A percentile compares a stretch with the other conserved stretches of the same genome.
Conservation (phyloP, 1,140 invertebrate species). For the Brachionus manjavacas region DNA sequence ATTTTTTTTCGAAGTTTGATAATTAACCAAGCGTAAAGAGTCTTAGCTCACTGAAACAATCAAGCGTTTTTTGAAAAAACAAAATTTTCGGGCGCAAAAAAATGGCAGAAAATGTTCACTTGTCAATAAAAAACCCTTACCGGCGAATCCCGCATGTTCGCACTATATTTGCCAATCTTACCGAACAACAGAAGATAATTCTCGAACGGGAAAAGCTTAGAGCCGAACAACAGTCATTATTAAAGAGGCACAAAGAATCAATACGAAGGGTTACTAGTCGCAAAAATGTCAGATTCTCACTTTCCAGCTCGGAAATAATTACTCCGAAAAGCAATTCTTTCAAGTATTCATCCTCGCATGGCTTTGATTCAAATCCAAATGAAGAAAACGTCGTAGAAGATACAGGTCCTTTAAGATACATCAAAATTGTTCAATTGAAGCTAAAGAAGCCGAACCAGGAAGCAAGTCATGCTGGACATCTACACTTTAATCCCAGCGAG, state of each 20-base stretch:
- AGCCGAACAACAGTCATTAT: neutral
- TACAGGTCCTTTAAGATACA: neutral
- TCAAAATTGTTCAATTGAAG: neutral
- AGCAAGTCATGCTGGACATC: neutral
- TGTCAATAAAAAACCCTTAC: neutral
- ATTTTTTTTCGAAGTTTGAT: neutral
- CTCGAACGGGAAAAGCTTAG: conserved; percentile 27
- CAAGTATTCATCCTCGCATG: neutral
- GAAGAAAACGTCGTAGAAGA: neutral
- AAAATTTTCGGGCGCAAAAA: neutral
- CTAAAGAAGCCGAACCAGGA: neutral
- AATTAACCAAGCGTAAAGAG: neutral
- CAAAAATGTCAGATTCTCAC: neutral
- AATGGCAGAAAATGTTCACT: neutral
- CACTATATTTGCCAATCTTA: neutral
- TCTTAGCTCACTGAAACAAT: neutral
- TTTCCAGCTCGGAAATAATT: neutral
- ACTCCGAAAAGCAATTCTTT: neutral
- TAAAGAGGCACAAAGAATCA: neutral
- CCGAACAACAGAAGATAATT: neutral
- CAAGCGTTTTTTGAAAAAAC: neutral
- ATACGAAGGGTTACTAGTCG: neutral
- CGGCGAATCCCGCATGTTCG: neutral
- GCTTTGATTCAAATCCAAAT: neutral
- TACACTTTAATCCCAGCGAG: neutral